Evolutionary conservation across 2,797 vertebrate species (phyloP).

Genomic region (Sarcophilus harrisii): DNA sequence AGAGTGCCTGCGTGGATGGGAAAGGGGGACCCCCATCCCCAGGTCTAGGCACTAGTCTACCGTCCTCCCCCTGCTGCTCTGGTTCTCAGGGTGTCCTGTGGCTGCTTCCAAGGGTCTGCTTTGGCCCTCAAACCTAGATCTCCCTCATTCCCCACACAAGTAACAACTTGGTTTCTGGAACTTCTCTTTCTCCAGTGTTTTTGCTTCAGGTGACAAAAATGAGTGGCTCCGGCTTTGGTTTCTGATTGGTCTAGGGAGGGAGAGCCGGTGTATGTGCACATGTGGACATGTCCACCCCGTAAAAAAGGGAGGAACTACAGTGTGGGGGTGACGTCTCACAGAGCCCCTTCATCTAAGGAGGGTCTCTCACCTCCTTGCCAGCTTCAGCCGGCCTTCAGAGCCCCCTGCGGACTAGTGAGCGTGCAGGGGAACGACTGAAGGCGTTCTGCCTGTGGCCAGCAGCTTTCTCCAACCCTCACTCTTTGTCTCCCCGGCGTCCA

Average conservation of each 20-base stretch:
- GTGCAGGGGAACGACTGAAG: not conserved
- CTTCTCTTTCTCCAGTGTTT: not conserved
- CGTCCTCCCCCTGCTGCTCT: not conserved
- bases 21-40: not conserved
- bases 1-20: not conserved
- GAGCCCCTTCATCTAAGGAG: not conserved
- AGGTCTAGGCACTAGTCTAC: not conserved
- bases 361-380: not conserved
- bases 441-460: not conserved
- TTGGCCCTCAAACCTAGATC: not conserved
- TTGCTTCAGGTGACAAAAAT: not conserved
- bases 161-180: not conserved
- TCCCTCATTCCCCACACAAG: not conserved
- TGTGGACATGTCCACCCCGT: not conserved
- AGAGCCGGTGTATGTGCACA: not conserved
- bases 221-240: not conserved
- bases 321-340: not conserved
- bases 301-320: not conserved
- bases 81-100: not conserved
- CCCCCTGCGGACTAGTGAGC: rapidly evolving
- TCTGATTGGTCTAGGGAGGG: not conserved
- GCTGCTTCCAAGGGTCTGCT: not conserved
- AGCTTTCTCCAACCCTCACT: not conserved
- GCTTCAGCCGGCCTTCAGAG: not conserved
- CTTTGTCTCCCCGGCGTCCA: conserved; percentile 56